Percentiles rank a stretch among this genome's conserved stretches.
Evolutionary conservation across 2,113 vertebrate species (phyloP).

Genomic region (Thomomys bottae): DNA sequence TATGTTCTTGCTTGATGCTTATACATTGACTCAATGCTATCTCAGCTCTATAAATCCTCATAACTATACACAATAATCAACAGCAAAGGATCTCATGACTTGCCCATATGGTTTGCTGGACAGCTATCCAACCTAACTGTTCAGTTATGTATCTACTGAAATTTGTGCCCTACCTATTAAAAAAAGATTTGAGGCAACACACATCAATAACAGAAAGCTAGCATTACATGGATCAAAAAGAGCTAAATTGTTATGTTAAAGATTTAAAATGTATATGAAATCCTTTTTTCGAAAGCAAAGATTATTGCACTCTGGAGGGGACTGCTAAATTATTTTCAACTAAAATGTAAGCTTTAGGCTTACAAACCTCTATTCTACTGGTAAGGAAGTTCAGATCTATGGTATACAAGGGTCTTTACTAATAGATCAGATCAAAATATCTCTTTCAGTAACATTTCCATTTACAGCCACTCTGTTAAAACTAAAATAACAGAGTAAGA

Average conservation of each 20-base stretch:
- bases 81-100: conserved; percentile 51
- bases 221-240: conserved; percentile 6
- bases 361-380: neutral
- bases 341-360: conserved; percentile 8
- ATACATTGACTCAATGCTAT: conserved; percentile 65
- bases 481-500: neutral
- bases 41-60: conserved; percentile 63
- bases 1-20: conserved; percentile 73
- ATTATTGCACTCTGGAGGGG: conserved; percentile 13
- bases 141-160: conserved; percentile 55
- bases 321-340: conserved; percentile 50
- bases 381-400: neutral
- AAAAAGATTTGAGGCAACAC: conserved; percentile 22
- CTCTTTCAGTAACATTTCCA: neutral
- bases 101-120: conserved; percentile 64
- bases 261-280: conserved; percentile 25
- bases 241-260: conserved; percentile 60
- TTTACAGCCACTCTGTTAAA: neutral
- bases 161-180: conserved; percentile 33
- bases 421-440: neutral
- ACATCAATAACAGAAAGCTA: conserved; percentile 46
- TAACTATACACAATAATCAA: conserved; percentile 64
- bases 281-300: conserved; percentile 40
- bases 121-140: conserved; percentile 44
- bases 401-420: neutral